phyloP scores from a whole-genome alignment of 1,140 invertebrate genomes.

The Aethina tumida region DNA sequence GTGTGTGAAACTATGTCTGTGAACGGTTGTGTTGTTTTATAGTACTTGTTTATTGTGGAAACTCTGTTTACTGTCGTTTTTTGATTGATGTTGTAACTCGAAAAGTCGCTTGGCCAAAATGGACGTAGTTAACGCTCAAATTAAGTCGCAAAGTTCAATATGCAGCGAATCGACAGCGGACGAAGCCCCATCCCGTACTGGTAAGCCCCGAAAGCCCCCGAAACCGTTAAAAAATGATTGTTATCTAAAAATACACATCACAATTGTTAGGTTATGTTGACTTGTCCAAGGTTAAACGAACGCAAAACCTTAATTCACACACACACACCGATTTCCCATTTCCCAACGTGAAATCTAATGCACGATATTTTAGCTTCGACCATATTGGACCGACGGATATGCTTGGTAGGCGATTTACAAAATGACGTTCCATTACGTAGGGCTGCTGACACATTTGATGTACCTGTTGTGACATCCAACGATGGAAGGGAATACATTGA shows the following conservation, averaged over 20 bases:
- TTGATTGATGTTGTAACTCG: constrained; percentile 26
- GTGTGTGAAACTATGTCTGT: constrained; percentile 11
- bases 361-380: constrained; percentile 27
- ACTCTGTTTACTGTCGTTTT: constrained; percentile 11
- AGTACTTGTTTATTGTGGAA: constrained; percentile 10
- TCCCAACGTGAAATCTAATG: neutral
- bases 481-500: constrained; percentile 49
- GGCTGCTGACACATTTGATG: constrained; percentile 50
- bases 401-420: constrained; percentile 45
- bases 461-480: constrained; percentile 52
- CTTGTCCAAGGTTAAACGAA: constrained; percentile 20
- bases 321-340: neutral
- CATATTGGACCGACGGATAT: constrained; percentile 46
- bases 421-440: constrained; percentile 42
- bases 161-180: constrained; percentile 33
- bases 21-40: constrained; percentile 9
- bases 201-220: too few species aligned
- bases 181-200: constrained; percentile 23
- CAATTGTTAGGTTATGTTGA: constrained; percentile 28
- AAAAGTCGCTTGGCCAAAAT: constrained; percentile 30
- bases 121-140: constrained; percentile 31
- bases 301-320: neutral
- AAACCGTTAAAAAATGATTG: neutral
- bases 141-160: constrained; percentile 27
- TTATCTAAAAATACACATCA: neutral